Percentiles rank a stretch among this genome's conserved stretches.
Conservation (phyloP, 2,888 invertebrate genomes). For the Drosophila lacicola region DNA sequence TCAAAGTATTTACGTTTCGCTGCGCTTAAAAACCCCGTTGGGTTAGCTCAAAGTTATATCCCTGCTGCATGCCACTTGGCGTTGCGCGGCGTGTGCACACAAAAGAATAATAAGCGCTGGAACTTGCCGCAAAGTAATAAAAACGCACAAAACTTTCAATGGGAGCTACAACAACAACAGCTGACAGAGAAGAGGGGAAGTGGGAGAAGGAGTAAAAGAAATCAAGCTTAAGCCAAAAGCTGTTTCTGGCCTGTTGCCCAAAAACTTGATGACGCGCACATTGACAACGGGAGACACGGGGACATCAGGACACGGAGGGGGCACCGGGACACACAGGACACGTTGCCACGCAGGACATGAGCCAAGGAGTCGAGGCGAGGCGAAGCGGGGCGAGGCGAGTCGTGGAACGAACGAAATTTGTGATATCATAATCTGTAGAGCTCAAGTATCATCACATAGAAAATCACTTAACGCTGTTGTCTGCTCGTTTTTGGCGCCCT, state of each 20-base stretch:
- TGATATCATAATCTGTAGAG: slow-evolving; percentile 77
- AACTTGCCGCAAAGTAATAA: slow-evolving; percentile 73
- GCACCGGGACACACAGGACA: slow-evolving; percentile 12
- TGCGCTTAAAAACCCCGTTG: slow-evolving; percentile 21
- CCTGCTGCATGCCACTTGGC: slow-evolving; percentile 11
- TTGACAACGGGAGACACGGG: slow-evolving; percentile 49
- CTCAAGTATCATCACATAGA: slow-evolving; percentile 82
- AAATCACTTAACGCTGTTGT: slow-evolving; percentile 77
- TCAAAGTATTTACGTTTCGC: slow-evolving; percentile 31
- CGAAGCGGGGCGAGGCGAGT: too few species aligned
- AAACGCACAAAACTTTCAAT: slow-evolving; percentile 78
- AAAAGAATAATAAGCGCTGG: slow-evolving; percentile 58
- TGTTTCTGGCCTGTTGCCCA: slow-evolving; percentile 71
- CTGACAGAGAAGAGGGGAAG: neutral
- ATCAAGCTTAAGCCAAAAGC: slow-evolving; percentile 41
- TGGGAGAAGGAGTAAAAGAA: neutral
- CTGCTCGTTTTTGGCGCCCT: slow-evolving; percentile 34
- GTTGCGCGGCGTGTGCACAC: slow-evolving; percentile 1
- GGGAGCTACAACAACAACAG: slow-evolving; percentile 63
- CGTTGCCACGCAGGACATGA: neutral
- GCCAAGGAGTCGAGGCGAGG: slow-evolving; percentile 7
- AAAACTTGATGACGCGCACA: slow-evolving; percentile 70
- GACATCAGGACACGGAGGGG: slow-evolving; percentile 6
- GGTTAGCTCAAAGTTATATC: slow-evolving; percentile 3
- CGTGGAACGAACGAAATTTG: slow-evolving; percentile 48